Conservation (phyloP, 2,888 invertebrate species). For the Mimumesa dahlbomi region DNA sequence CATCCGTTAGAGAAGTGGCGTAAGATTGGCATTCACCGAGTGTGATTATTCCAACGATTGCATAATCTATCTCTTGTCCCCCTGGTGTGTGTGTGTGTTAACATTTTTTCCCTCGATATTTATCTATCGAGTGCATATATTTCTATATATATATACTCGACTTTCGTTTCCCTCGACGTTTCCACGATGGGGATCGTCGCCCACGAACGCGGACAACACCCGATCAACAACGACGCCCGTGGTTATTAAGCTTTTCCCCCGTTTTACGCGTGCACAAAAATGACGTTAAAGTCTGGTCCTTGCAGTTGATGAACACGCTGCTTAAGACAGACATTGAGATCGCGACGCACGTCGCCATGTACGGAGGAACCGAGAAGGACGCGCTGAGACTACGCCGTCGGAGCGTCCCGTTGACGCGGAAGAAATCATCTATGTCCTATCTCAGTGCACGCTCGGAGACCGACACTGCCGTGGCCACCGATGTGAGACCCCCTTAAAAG, state of each 20-base stretch:
- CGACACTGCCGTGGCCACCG: constrained; percentile 77
- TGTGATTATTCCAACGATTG: constrained; percentile 30
- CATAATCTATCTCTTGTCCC: constrained; percentile 33
- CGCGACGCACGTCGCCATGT: constrained; percentile 81
- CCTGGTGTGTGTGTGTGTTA: too few species aligned
- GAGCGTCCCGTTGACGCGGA: constrained; percentile 78
- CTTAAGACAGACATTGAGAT: constrained; percentile 88
- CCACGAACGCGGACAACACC: background rate
- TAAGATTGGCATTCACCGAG: background rate
- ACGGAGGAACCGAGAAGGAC: constrained; percentile 78
- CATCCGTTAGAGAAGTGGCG: constrained; percentile 3
- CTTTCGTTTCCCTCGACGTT: background rate
- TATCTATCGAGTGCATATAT: background rate
- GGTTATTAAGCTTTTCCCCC: background rate
- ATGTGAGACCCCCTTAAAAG: constrained; percentile 76
- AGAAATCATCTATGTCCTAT: constrained; percentile 80
- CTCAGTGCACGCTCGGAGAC: constrained; percentile 79
- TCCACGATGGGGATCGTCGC: background rate
- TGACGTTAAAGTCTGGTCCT: constrained; percentile 60
- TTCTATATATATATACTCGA: background rate
- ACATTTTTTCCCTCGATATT: constrained; percentile 13
- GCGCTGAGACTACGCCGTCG: constrained; percentile 77
- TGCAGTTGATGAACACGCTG: constrained; percentile 88
- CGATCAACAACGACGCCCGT: background rate
- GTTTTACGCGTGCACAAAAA: too few species aligned